Base-by-base conservation (phyloP, 1,140 invertebrate species). In the Agrilus planipennis region DNA sequence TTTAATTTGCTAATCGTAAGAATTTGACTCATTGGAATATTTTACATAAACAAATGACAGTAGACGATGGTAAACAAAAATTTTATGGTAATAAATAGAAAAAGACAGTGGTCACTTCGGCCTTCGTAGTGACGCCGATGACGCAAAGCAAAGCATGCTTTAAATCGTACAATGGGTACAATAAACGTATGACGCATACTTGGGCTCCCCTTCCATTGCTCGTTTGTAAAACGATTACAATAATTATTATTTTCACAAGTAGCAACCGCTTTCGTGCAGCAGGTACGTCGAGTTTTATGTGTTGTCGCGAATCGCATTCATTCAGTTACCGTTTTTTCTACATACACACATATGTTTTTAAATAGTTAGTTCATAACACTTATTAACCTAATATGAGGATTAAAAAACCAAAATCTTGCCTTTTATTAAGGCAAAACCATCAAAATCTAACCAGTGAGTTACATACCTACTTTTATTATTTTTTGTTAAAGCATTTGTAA, bases 381-480 rank as follows among this genome's bases (percentile, higher is more conserved):
- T 19, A 15, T 55, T 51, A 60, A 61, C 56, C 61, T 52, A 69
- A 66, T 50, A 77, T 77, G 74, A 72, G 73, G 64, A 69, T 77
- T 54, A 77, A 75, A 62, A 68, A 75, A 57, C 67, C 72, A 56
- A 70, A 72, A 42, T 71, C 73, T 50, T 76, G 74, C 53, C 59
- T 77, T 14, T 64, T 70, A 47, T 71, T 75, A 39, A 68, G 71
- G 49, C 72, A 73, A 42, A 54, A 75, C 21, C 54, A 64, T 38
- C 40, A 51, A 28, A 20, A 34, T 31, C 18, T 43, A 30, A 37
- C 18, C 27, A 28, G 41, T 43, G 37, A 43, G 41, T 28, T 34
- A 39, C 36, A n/a, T n/a, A n/a, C n/a, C n/a, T n/a, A n/a, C n/a
- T n/a, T n/a, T n/a, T n/a, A n/a, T n/a, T n/a, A n/a, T n/a, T n/a